Evolutionary conservation across 2,888 invertebrate genomes (phyloP), one percentile per base, ranked within the genome.

Genomic region (Zootermopsis nevadensis): DNA sequence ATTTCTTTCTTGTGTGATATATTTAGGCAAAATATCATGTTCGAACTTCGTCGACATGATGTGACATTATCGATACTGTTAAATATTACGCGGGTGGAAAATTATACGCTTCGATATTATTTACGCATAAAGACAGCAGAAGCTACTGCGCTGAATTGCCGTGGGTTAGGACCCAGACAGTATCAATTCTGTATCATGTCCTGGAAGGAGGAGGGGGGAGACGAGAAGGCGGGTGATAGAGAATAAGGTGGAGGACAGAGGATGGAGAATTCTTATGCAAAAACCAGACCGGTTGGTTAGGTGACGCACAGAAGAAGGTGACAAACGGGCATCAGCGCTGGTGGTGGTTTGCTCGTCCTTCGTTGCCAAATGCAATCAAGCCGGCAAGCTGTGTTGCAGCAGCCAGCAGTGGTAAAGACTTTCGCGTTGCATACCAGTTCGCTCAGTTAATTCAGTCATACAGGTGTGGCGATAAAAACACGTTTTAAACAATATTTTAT

Each of bases 271-370:
- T 48, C 77, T 76, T 79, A 79, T 79, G 79, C 79, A 66, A 83
- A 83, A 72, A 83, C 74, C 83, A 69, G 83, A 80, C 83, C 72
- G 83, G 83, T 83, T 83, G n/a, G 80, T 74, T 66, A 76, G 77
- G 83, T 66, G 77, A 79, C 79, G 79, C 79, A 79, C 79, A 31
- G 79, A 60, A 79, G 79, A 79, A 83, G 83, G 83, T 83, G 83
- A 83, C 83, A 82, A 83, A 83, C 83, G 83, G 83, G 76, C 81
- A 74, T 67, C 35, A 53, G 79, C 83, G 60, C 53, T 53, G 77
- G 74, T 38, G 33, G 74, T 74, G 33, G 7, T 74, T 77, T 30
- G 53, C 72, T 74, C 74, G 35, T 35, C 33, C 74, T 74, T 55
- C 55, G 60, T 60, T 60, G 74, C n/a, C 74, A 74, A 74, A 74